phyloP scores from a whole-genome alignment of 2,888 invertebrate species.

The Brenthis ino region DNA sequence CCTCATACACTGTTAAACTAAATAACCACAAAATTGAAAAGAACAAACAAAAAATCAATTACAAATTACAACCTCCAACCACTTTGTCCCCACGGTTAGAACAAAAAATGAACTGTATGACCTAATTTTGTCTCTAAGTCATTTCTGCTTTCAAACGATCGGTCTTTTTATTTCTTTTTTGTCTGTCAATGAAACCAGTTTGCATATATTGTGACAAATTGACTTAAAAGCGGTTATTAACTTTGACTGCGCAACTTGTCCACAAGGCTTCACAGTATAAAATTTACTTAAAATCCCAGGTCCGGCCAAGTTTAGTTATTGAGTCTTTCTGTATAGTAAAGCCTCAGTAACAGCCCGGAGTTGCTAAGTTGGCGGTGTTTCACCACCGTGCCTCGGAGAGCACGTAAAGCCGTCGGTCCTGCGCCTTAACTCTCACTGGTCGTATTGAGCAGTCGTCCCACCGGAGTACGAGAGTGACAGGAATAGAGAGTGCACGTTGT shows the following conservation, averaged over 20 bases:
- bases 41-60: conserved; percentile 6
- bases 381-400: no score
- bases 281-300: not conserved
- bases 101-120: conserved; percentile 4
- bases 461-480: no score
- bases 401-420: no score
- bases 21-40: conserved; percentile 1
- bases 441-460: no score
- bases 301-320: no score
- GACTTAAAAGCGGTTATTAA: not conserved
- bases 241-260: not conserved
- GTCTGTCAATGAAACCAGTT: conserved; percentile 19
- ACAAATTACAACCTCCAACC: not conserved
- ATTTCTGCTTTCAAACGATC: conserved; percentile 12
- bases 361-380: no score
- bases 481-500: no score
- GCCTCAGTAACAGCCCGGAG: no score
- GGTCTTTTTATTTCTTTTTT: conserved; percentile 11
- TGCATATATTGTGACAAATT: conserved; percentile 12
- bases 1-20: no score
- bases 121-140: conserved; percentile 22
- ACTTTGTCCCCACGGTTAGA: not conserved
- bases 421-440: no score
- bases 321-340: no score
- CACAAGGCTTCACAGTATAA: not conserved